Base-by-base conservation (phyloP, 2,113 vertebrate genomes). In the Pelecanoides urinatrix region DNA sequence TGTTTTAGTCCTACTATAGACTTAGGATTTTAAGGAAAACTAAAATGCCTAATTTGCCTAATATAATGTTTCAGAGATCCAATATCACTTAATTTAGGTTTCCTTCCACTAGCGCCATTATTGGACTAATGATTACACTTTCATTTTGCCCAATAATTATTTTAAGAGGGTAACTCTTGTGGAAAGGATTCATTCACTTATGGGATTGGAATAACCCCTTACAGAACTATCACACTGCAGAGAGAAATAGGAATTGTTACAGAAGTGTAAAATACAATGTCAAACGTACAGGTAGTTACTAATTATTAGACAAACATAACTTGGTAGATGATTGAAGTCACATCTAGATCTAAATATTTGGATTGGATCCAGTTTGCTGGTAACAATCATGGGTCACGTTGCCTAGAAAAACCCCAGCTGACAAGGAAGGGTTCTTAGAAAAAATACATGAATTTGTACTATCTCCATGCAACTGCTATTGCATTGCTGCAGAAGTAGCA, bases 1-100 rank as follows among this genome's bases (percentile, higher is more conserved):
- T 90, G 26, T 32, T 94, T 95, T 62, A 92, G 20, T 94, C 65
- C 75, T 88, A 70, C 78, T 91, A 92, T 65, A 68, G 86, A 61
- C 61, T 38, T 45, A 20, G 29, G 18, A 27, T 82, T 90, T 75
- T 63, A 76, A 91, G 78, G 76, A 77, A 90, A 83, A 76, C 20
- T 34, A 58, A 84, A 75, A 53, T 36, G 32, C n/a, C 36, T 72
- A 32, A 95, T 94, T 92, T 76, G 13, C 29, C 81, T 67, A 66
- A 80, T 58, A n/a, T 50, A 52, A 47, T 34, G 8, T 72, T 95
- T 93, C 74, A 81, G 76, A 90, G 29, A 56, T 81, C 45, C 26
- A 58, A 7, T 53, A 65, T 40, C 15, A 50, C 53, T 92, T 73
- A 47, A 75, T 78, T 65, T 79, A 49, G 3, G 6, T 72, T 86